These are phyloP conservation scores for Bruchidius siliquastri DNA, from an alignment of 2,888 invertebrate species.

Conservation along the genomic window DNA sequence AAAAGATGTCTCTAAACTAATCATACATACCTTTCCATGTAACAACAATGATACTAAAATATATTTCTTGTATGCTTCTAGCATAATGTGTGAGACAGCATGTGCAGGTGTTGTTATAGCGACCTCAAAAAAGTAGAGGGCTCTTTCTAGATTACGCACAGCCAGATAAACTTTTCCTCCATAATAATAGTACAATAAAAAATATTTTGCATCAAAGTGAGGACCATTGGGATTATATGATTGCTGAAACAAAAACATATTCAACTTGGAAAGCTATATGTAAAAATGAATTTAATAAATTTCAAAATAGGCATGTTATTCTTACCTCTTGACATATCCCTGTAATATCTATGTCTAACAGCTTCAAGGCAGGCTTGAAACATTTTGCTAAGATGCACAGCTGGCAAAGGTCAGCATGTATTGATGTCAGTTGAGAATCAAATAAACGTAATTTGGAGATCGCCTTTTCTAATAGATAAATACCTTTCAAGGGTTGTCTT, in stretches of 20 bases:
- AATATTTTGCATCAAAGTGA: slow-evolving; percentile 82
- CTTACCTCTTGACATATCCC: slow-evolving; percentile 81
- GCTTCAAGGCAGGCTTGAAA: slow-evolving; percentile 84
- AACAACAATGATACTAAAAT: slow-evolving; percentile 87
- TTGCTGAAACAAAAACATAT: slow-evolving; percentile 28
- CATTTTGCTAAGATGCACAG: slow-evolving; percentile 86
- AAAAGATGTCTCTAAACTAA: not conserved
- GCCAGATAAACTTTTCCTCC: slow-evolving; percentile 97
- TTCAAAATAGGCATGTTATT: too few relatives aligned
- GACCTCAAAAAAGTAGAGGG: slow-evolving; percentile 93
- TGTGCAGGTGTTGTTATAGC: slow-evolving; percentile 92
- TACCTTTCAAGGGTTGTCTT: slow-evolving; percentile 76
- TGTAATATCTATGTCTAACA: slow-evolving; percentile 86
- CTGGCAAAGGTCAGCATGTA: slow-evolving; percentile 91
- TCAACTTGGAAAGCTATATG: too few relatives aligned
- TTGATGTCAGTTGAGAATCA: slow-evolving; percentile 86
- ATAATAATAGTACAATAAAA: slow-evolving; percentile 92
- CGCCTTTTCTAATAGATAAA: slow-evolving; percentile 74
- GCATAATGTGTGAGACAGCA: slow-evolving; percentile 94
- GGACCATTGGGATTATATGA: slow-evolving; percentile 53
- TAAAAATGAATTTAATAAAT: too few relatives aligned
- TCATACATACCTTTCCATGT: slow-evolving; percentile 73
- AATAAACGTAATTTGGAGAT: slow-evolving; percentile 83
- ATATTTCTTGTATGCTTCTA: slow-evolving; percentile 96
- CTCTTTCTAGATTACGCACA: slow-evolving; percentile 86